Evolutionary conservation across 1,140 invertebrate genomes (phyloP), one percentile per base, ranked within the genome.

Genomic region (Drosophila parabipectinata): DNA sequence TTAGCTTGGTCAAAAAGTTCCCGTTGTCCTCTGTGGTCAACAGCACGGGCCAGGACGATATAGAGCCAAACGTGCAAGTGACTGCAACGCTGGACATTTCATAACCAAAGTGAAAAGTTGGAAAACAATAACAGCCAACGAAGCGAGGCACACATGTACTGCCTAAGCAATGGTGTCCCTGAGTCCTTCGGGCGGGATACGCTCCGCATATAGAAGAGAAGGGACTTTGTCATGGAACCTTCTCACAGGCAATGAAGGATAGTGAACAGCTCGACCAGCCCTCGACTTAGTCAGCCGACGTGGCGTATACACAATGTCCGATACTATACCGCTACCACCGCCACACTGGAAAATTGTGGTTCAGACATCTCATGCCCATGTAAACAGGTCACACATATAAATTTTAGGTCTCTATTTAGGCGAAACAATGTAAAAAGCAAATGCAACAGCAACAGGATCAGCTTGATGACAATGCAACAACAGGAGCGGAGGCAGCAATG

Each of bases 101-200:
- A 77, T 77, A 77, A 77, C 73, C 64, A 63, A 71, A 63, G 74
- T 57, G 71, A 74, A 69, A 74, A 75, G 72, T 69, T 55, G 45
- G 47, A 77, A 77, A 77, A 76, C 56, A 77, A 77, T 77, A 69
- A 56, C 54, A 41, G 51, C 8, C 64, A 68, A 37, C 48, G 62
- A 55, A 39, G 48, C 60, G 61, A 21, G 4, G 14, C 45, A 52
- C 60, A 64, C 63, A 44, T 64, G 59, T n/a, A 28, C 14, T 18
- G 62, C 30, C 62, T 39, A 15, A 62, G 57, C 15, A 64, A 66
- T 63, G 58, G 62, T 37, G 34, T 44, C 15, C 63, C 63, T 12
- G 28, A 32, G 44, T 50, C 32, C 57, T 39, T 32, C 30, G 15
- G 61, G 47, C 64, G 45, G 64, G 34, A 63, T 63, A 54, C 14